A percentile compares a stretch with the other conserved stretches of the same genome.
Conservation (phyloP, 1,140 invertebrate genomes). For the Cherax destructor region DNA sequence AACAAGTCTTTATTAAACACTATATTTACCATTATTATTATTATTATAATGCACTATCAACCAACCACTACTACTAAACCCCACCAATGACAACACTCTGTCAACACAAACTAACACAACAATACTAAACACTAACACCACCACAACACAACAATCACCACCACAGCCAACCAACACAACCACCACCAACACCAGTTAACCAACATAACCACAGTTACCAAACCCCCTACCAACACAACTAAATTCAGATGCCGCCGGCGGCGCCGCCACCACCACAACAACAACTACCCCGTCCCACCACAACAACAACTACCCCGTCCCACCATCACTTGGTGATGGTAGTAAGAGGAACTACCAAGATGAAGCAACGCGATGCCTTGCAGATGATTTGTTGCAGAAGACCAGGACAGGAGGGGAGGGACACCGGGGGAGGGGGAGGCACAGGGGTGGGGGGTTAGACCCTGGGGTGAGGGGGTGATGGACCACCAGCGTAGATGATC, state of each 20-base stretch:
- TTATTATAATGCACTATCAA: not conserved
- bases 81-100: not conserved
- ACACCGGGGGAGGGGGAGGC: not conserved
- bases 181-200: not conserved
- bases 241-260: not conserved
- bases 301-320: too few relatives aligned
- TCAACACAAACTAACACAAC: too few relatives aligned
- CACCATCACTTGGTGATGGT: slow-evolving; percentile 7
- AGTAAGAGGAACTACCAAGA: slow-evolving; percentile 11
- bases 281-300: not conserved
- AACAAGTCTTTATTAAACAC: not conserved
- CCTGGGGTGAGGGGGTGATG: slow-evolving; percentile 2
- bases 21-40: not conserved
- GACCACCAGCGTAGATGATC: slow-evolving; percentile 39
- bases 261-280: not conserved
- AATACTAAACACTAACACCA: not conserved
- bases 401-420: not conserved
- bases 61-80: not conserved
- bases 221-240: not conserved
- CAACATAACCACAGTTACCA: not conserved
- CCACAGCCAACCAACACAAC: not conserved
- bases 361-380: slow-evolving; percentile 33
- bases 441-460: not conserved
- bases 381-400: slow-evolving; percentile 57
- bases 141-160: not conserved